phyloP scores from a whole-genome alignment of 2,797 vertebrate species.

The Lacerta agilis region DNA sequence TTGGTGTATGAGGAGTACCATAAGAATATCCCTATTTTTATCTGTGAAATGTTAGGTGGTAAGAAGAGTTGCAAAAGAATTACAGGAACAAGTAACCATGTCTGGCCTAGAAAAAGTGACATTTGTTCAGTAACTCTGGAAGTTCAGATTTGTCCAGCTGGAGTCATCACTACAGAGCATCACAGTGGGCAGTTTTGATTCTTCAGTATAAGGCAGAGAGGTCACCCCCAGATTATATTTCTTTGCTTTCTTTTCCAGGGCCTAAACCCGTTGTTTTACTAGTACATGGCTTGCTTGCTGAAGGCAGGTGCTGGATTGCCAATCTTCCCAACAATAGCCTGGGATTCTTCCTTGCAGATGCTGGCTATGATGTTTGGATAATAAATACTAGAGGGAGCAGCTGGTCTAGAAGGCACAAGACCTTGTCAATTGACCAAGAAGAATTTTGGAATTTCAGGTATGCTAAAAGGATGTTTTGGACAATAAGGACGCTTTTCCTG shows the following conservation, averaged over 20 bases:
- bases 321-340: slow-evolving; percentile 73
- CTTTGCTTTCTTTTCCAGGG: slow-evolving; percentile 51
- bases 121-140: no score
- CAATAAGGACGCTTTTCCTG: no score
- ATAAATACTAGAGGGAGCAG: slow-evolving; percentile 70
- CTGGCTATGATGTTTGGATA: slow-evolving; percentile 75
- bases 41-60: no score
- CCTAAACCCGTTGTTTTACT: slow-evolving; percentile 56
- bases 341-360: slow-evolving; percentile 85
- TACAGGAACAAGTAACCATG: no score
- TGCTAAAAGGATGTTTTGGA: no score
- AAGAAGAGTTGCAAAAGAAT: no score
- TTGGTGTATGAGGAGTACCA: no score
- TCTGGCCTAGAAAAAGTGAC: no score
- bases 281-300: slow-evolving; percentile 63
- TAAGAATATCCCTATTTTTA: no score
- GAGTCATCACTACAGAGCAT: background rate
- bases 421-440: slow-evolving; percentile 49
- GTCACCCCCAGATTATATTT: no score
- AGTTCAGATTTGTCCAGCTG: no score
- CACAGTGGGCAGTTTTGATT: background rate
- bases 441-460: slow-evolving; percentile 78
- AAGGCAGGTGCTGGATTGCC: slow-evolving; percentile 68
- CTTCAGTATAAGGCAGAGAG: no score
- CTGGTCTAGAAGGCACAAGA: slow-evolving; percentile 65